These are phyloP conservation scores for Alviniconcha strummeri DNA, from an alignment of 2,888 invertebrate species.

Conservation along the genomic window DNA sequence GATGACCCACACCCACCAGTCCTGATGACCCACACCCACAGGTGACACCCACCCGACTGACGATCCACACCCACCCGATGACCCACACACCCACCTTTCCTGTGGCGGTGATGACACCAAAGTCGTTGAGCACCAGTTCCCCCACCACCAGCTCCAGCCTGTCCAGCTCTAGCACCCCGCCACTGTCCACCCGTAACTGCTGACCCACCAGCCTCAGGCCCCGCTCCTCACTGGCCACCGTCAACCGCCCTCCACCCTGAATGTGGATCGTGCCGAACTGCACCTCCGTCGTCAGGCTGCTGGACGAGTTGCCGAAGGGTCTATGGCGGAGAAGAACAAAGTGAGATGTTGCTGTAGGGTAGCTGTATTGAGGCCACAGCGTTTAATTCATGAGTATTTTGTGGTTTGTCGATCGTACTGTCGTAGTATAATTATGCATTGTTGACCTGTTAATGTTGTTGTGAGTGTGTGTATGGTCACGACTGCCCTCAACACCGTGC, in stretches of 20 bases:
- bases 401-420: too few species aligned
- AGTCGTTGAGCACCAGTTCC: conserved; percentile 52
- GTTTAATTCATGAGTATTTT: neutral
- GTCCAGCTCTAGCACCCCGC: conserved; percentile 53
- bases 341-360: neutral
- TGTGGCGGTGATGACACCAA: conserved; percentile 50
- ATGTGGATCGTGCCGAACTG: conserved; percentile 51
- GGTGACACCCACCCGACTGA: too few species aligned
- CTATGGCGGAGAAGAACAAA: conserved; percentile 29
- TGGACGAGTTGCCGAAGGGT: conserved; percentile 39
- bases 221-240: conserved; percentile 47
- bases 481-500: too few species aligned
- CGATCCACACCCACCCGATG: too few species aligned
- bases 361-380: too few species aligned
- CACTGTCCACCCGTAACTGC: conserved; percentile 54
- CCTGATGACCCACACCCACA: too few species aligned
- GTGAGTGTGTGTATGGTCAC: too few species aligned
- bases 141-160: conserved; percentile 45
- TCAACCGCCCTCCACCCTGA: conserved; percentile 55
- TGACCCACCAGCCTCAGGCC: conserved; percentile 51
- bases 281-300: conserved; percentile 39
- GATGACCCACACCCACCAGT: too few species aligned
- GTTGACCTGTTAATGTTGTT: too few species aligned
- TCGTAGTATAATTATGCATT: too few species aligned
- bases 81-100: conserved; percentile 42